Evolutionary conservation across 2,888 invertebrate genomes (phyloP), one percentile per base, ranked within the genome.

Genomic region (Prosapia bicincta): DNA sequence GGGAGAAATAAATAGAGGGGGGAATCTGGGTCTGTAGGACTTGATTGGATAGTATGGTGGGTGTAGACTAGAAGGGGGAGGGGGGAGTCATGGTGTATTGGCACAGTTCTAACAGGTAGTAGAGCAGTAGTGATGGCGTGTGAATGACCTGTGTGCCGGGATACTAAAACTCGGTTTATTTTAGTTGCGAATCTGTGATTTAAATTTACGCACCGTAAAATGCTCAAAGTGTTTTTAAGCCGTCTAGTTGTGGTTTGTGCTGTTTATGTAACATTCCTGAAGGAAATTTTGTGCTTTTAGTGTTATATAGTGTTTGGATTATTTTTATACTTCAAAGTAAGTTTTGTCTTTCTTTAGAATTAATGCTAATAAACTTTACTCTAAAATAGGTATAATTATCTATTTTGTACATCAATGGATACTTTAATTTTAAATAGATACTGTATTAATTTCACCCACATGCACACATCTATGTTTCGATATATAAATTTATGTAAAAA

Each of bases 1-100:
- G 54, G 54, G 54, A 54, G 54, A 54, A 54, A 54, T 1, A 54
- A 54, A 54, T 54, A 20, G 54, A 54, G 54, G 54, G 54, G 54
- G 54, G 54, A 54, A 54, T 54, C 54, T 54, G 54, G 54, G 54
- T 54, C 54, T 54, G 54, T 54, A 54, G 54, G 54, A 54, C 54
- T 54, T 54, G 54, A 54, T 54, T 54, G 54, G 54, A 54, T 54
- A 54, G 54, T n/a, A 54, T 20, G 54, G 54, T 54, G 54, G 54
- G 54, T 54, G 54, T 54, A 54, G 20, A 54, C 20, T 54, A 54
- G 20, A 38, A 38, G 38, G 38, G 38, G 54, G 54, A 20, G 54
- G 54, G 54, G 54, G n/a, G 54, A 54, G 54, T 54, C 54, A 54
- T 54, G 54, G 54, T 54, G 54, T 54, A 54, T 54, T 54, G 54